Evolutionary conservation across 2,113 vertebrate species (phyloP).

Genomic region (Varanus komodoensis): DNA sequence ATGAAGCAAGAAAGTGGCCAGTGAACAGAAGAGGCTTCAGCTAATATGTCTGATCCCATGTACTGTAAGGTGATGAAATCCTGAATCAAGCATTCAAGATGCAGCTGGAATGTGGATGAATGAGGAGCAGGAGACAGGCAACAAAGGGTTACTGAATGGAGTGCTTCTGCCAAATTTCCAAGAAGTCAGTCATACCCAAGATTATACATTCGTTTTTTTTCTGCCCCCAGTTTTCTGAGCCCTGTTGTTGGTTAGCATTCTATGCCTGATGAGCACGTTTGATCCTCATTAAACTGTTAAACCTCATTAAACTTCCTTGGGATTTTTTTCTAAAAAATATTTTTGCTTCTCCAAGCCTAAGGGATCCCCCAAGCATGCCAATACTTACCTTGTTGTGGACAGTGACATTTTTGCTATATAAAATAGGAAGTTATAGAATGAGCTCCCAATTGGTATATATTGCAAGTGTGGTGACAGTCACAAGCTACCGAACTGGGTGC

Average conservation of each 20-base stretch:
- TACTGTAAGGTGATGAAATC: background rate
- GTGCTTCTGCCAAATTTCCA: background rate
- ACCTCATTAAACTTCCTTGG: no score
- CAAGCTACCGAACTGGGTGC: background rate
- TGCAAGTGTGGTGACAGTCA: background rate
- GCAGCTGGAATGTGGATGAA: background rate
- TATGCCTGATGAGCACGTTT: no score
- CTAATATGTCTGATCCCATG: background rate
- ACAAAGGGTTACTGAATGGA: background rate
- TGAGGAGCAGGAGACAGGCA: background rate
- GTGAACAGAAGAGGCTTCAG: background rate
- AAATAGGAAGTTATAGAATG: background rate
- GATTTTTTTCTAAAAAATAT: no score
- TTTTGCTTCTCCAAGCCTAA: no score
- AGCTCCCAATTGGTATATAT: background rate
- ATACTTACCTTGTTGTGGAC: background rate
- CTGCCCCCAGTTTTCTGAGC: background rate
- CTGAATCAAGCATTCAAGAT: background rate
- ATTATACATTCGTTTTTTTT: background rate
- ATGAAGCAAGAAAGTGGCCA: background rate
- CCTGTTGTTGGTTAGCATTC: background rate
- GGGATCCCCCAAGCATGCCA: background rate
- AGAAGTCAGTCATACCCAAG: background rate
- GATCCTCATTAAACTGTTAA: no score
- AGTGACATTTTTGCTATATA: background rate